phyloP scores from a whole-genome alignment of 1,140 invertebrate species.

The Hormaphis cornu region DNA sequence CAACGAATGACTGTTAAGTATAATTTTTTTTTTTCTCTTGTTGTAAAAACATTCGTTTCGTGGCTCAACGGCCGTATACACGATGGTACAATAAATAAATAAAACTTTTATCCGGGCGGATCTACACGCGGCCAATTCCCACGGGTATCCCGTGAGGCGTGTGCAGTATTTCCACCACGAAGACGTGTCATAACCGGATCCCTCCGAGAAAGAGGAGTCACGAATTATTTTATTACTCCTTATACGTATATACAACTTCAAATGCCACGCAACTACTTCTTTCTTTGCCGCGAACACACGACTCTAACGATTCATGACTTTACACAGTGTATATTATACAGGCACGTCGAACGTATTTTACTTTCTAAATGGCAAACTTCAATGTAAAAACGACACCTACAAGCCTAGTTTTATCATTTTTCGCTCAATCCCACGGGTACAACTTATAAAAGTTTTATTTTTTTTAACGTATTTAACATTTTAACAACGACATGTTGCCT shows the following conservation, averaged over 20 bases:
- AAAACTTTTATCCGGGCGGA: constrained; percentile 22
- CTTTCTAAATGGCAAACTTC: no score
- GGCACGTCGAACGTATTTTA: not conserved
- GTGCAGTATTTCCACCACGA: not conserved
- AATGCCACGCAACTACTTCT: not conserved
- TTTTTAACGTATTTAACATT: no score
- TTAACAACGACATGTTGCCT: no score
- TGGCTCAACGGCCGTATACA: constrained; percentile 8
- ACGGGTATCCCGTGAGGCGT: constrained; percentile 9
- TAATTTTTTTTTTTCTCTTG: not conserved
- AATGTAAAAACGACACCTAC: no score
- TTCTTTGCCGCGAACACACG: not conserved
- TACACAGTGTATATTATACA: no score
- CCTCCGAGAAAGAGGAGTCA: constrained; percentile 2
- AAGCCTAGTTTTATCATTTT: no score
- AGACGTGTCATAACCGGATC: constrained; percentile 28
- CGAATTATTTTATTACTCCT: not conserved
- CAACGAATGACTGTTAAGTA: not conserved
- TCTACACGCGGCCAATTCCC: constrained; percentile 8
- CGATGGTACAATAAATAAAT: constrained; percentile 1
- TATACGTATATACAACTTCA: not conserved
- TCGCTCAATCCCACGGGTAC: no score
- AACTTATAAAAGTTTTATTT: no score
- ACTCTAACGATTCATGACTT: not conserved
- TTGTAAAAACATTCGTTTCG: constrained; percentile 21